These are phyloP conservation scores for Lagopus muta DNA, from an alignment of 2,113 vertebrate genomes.

Conservation along the genomic window DNA sequence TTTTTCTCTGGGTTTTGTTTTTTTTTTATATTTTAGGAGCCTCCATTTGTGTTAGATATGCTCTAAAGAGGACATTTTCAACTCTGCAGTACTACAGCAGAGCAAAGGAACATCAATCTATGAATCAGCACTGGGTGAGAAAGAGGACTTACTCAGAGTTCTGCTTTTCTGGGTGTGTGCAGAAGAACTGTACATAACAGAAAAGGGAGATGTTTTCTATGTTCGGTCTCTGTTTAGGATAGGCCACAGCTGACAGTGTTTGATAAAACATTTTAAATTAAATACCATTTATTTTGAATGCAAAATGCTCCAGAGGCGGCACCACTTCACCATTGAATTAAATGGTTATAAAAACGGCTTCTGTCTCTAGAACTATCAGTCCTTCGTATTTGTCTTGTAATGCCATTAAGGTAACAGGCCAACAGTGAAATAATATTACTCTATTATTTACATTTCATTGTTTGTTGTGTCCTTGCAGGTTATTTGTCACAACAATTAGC, in stretches of 20 bases:
- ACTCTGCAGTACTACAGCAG: neutral
- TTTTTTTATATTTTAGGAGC: neutral
- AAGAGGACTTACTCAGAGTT: neutral
- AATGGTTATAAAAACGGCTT: neutral
- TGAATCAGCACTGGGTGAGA: neutral
- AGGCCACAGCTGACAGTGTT: neutral
- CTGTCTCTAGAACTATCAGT: neutral
- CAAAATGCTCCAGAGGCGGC: neutral
- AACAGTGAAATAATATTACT: neutral
- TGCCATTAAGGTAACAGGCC: neutral
- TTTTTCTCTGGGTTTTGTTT: neutral
- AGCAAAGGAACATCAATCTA: neutral
- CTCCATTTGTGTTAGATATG: neutral
- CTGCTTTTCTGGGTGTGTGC: fast-evolving
- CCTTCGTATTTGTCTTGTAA: neutral
- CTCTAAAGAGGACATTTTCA: neutral
- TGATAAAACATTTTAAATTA: neutral
- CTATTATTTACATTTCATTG: neutral
- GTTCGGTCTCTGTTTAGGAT: neutral
- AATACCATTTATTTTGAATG: neutral
- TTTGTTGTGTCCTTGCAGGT: neutral
- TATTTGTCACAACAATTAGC: neutral
- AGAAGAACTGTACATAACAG: neutral
- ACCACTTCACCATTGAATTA: neutral
- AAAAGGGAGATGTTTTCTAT: neutral